These are phyloP conservation scores for Pseudoatta argentina DNA, from an alignment of 1,140 invertebrate genomes.

Conservation along the genomic window DNA sequence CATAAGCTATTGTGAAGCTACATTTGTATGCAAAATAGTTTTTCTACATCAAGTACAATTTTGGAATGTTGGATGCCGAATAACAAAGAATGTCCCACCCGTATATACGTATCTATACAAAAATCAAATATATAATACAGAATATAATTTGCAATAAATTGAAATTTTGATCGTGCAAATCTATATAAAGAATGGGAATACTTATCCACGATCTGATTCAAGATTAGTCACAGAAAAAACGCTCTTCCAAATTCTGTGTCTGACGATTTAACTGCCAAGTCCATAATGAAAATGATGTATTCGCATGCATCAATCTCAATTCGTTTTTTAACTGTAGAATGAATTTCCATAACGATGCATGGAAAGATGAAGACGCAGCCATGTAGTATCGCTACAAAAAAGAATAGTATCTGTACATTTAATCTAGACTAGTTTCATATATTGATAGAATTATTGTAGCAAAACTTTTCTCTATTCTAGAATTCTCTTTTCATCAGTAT, in stretches of 20 bases:
- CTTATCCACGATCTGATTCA: background rate
- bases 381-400: background rate
- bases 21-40: too few relatives aligned
- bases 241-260: background rate
- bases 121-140: background rate
- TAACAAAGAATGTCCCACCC: too few relatives aligned
- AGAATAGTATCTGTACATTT: background rate
- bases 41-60: too few relatives aligned
- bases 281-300: background rate
- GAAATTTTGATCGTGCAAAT: constrained; percentile 11
- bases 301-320: background rate
- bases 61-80: too few relatives aligned
- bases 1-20: too few relatives aligned
- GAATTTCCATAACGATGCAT: background rate
- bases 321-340: constrained; percentile 1
- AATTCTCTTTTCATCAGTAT: background rate
- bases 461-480: background rate
- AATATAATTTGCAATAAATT: background rate
- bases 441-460: constrained; percentile 16
- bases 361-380: background rate
- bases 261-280: background rate
- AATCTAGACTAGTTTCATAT: constrained; percentile 39
- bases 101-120: background rate
- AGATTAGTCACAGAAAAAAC: background rate
- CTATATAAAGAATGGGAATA: background rate